phyloP scores from a whole-genome alignment of 2,888 invertebrate species.

The Temnothorax rugatulus region DNA sequence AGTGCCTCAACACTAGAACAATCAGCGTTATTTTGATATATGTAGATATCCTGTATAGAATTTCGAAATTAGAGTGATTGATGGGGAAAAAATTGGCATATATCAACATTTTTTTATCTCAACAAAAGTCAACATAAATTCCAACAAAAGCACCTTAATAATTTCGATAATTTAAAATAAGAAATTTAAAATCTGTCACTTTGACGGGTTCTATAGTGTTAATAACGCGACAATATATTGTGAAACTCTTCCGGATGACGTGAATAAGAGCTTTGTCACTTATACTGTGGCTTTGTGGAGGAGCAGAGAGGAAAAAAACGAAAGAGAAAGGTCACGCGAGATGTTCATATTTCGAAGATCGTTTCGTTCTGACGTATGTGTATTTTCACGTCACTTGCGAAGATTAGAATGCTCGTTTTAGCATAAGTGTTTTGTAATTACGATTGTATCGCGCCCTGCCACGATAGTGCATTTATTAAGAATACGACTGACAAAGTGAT shows the following conservation, averaged over 20 bases:
- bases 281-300: neutral
- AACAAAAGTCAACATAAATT: neutral
- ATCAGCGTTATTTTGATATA: neutral
- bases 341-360: neutral
- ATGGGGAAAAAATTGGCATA: neutral
- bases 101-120: neutral
- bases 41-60: neutral
- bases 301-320: neutral
- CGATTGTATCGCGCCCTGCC: neutral
- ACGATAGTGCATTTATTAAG: neutral
- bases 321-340: neutral
- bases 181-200: neutral
- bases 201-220: neutral
- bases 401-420: constrained; percentile 47
- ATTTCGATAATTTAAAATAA: neutral
- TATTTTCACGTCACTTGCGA: constrained; percentile 50
- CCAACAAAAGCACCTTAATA: neutral
- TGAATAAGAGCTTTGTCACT: constrained; percentile 26
- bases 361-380: neutral
- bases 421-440: constrained; percentile 15
- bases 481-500: neutral
- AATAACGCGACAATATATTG: neutral
- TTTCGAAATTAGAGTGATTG: neutral
- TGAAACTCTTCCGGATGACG: constrained; percentile 78
- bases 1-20: neutral